Evolutionary conservation across 2,797 vertebrate species (phyloP), one percentile per base, ranked within the genome.

Genomic region (Sebastes glaucus): DNA sequence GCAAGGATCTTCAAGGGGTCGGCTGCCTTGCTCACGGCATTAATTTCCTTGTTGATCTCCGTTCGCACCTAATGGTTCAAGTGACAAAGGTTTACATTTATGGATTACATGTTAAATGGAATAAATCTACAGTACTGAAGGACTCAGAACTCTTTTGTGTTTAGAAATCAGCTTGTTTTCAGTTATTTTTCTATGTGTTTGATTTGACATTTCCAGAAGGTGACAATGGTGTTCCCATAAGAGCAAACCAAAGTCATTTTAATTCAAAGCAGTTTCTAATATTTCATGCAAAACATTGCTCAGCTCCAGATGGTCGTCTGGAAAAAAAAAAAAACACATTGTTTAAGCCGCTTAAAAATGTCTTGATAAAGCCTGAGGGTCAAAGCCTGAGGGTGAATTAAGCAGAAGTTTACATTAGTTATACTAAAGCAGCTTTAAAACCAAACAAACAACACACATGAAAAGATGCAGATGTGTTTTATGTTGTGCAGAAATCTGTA

Each of bases 31-130:
- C 98, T 99, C 88, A 98, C 98, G 0, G 96, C 94, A 87, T 98
- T 97, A 0, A 99, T 99, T 88, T 99, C 98, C 69, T 99, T 99
- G 93, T 99, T 99, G 91, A 99, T 99, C 91, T 99, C 98, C 2
- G 96, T 95, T 79, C 98, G 95, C 77, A 96, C 96, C 91, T 99
- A 94, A 78, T 9, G 32, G 35, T 68, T 74, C 5, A 42, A 35
- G 67, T 4, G 27, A 67, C 7, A 80, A 60, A 16, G 4, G n/a
- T 75, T 76, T 4, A 7, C 4, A 32, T 64, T 27, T 35, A n/a
- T 33, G n/a, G 11, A 2, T 53, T 46, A 46, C 23, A 55, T 14
- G 8, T 33, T 23, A 13, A 57, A 27, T n/a, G 4, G 10, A 7
- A 38, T 52, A n/a, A 59, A 62, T 61, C 38, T 13, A 8, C 1